phyloP scores from a whole-genome alignment of 2,888 invertebrate species.

The Drosophila imparisetae region DNA sequence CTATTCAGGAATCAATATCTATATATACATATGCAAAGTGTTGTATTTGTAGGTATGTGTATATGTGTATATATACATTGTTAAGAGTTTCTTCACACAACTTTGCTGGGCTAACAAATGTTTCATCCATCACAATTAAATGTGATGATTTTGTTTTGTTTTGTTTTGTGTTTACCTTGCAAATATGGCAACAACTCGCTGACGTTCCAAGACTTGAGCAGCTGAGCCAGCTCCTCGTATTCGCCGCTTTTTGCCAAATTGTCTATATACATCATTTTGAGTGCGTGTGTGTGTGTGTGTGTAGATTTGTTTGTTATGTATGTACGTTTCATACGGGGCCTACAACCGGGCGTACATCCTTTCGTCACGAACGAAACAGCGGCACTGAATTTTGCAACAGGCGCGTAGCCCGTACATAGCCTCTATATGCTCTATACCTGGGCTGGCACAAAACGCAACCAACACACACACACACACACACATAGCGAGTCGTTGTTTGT shows the following conservation, averaged over 20 bases:
- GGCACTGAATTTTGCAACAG: slow-evolving; percentile 78
- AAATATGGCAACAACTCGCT: slow-evolving; percentile 68
- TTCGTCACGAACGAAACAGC: slow-evolving; percentile 73
- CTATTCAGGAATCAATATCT: not conserved
- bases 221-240: slow-evolving; percentile 52
- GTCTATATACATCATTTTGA: slow-evolving; percentile 12
- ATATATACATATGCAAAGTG: not conserved
- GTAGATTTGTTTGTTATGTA: slow-evolving; percentile 6
- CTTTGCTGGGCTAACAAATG: not conserved
- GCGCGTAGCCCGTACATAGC: slow-evolving; percentile 67
- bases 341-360: slow-evolving; percentile 76
- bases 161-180: slow-evolving; percentile 60
- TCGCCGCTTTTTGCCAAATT: slow-evolving; percentile 52
- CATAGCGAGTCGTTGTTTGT: slow-evolving; percentile 28
- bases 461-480: slow-evolving; percentile 18
- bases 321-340: slow-evolving; percentile 46
- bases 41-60: not conserved
- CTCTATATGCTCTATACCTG: slow-evolving; percentile 54
- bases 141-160: slow-evolving; percentile 3
- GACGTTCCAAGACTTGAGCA: slow-evolving; percentile 69
- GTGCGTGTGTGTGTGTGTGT: not conserved
- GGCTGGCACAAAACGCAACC: slow-evolving; percentile 15
- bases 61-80: not conserved
- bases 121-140: not conserved
- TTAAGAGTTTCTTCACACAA: not conserved